Evolutionary conservation across 2,113 vertebrate genomes (phyloP), one percentile per base, ranked within the genome.

Genomic region (Hydrochoerus hydrochaeris): DNA sequence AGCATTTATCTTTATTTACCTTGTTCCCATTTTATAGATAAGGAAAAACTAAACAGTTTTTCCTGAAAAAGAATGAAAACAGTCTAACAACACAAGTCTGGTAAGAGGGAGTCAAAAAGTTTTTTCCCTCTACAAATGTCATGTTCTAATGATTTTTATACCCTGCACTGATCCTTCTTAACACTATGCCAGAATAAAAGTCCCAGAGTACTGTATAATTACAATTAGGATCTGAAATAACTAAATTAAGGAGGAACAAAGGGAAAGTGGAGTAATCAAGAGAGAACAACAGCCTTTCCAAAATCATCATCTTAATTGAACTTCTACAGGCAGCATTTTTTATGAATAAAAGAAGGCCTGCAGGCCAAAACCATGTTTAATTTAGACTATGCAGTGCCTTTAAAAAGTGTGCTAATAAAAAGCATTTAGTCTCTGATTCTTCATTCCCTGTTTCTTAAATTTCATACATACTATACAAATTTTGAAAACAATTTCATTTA

Each of bases 401-500:
- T 85, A 84, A 85, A 94, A 32, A 67, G 11, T 32, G 30, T 28
- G 8, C 1, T 69, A 78, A 62, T 44, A 95, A 95, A 93, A 93
- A 75, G 26, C 44, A 52, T 63, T 80, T 82, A 88, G 92, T 88
- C 19, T 30, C 46, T 85, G 88, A 62, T 44, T 88, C 52, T 85
- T 77, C 38, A 28, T 85, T 87, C 60, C 35, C 49, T 87, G 5
- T 54, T 95, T 1, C 82, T 57, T 32, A 54, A 38, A 78, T 35
- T 94, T 88, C 75, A 71, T 92, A 88, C 49, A 58, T 7, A 90
- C 2, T 54, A 54, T 20, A 75, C 30, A 92, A 83, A 91, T 62
- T 82, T 67, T 85, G 28, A 77, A 91, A 95, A 96, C 7, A 77
- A 88, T 85, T 90, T 95, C 41, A 95, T 41, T 80, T 62, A 84